Base-by-base conservation (phyloP, 35 echinoderm and acorn worm species). In the Stichopus chloronotus region DNA sequence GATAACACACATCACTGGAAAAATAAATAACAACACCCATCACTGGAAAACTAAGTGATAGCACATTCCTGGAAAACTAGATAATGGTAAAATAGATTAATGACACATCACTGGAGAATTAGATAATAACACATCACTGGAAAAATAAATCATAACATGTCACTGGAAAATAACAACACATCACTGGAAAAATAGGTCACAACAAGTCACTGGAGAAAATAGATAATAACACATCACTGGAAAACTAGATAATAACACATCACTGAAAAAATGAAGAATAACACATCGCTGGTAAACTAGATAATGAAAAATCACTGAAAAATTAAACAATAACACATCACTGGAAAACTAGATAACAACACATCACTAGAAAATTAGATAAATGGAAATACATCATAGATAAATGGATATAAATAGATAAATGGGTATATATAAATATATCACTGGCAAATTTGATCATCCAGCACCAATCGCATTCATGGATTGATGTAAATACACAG, bases 101-200 rank as follows among this genome's bases (percentile, higher is more conserved):
- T 82, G 25, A 82, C 25, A 19, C 56, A 12, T 20, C 53, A 25
- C 19, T n/a, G 9, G 7, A n/a, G 10, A 25, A 86, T 52, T 52
- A 7, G 11, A 86, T 43, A 7, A 25, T 10, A 86, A 20, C 7
- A 86, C 43, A 79, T 5, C 81, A 23, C 95, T 97, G 89, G 52
- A 57, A 60, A 56, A 58, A 79, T 59, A 25, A 85, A 55, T 78
- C 9, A 88, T 8, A 60, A 88, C 59, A 43, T 43, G 30, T 4
- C 30, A 43, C 30, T 82, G 79, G 30, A 52, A 82, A 13, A 12
- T 21, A 21, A 82, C 4, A 82, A 82, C 25, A 19, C 56, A 12
- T 20, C 53, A 25, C 19, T n/a, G 9, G 7, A n/a, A 20, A 25
- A 86, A 3, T 52, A 7, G 11, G 6, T 43, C 22, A 25, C 4